Base-by-base conservation (phyloP, 2,797 vertebrate species). In the Cephalopachus bancanus region DNA sequence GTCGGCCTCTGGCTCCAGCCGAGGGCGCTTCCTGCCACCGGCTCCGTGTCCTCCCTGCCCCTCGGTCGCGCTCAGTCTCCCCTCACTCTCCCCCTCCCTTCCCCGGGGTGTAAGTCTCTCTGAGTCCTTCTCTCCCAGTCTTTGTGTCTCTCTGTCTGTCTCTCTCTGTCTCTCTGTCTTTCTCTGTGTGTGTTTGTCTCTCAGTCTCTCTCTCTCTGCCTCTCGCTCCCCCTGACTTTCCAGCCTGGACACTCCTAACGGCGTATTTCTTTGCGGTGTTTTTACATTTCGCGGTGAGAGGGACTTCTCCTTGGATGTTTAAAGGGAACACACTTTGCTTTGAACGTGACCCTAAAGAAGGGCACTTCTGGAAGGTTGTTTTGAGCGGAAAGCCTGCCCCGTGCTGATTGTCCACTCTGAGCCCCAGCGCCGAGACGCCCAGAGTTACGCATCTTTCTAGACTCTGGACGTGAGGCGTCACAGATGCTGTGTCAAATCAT, bases 281-380 rank as follows among this genome's bases (percentile, higher is more conserved):
- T 89, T 93, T 95, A 95, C 91, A 76, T 92, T 93, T 96, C n/a
- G n/a, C n/a, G n/a, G n/a, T n/a, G n/a, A n/a, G n/a, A 92, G 22
- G 71, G 72, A 80, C 30, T 67, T 92, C 83, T 91, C 30, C 69
- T 55, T 83, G 88, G 71, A 28, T 6, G 57, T 75, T 87, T 64
- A 62, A 93, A 90, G 60, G 59, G 15, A 88, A 84, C 37, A 74
- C 28, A 8, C 28, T 75, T 81, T 87, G 28, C 6, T 97, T 53
- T 80, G 53, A 90, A 30, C 44, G 20, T 30, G 14, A 49, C 22
- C 60, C 49, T 69, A 44, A 76, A 72, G 65, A 28, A 51, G n/a
- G 17, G 2, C 12, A 57, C 33, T 71, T 37, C 60, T 7, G 60
- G 10, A 69, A 49, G 10, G 20, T 78, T 3, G n/a, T 71, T 76